Evolutionary conservation across 1,140 invertebrate genomes (phyloP), one percentile per base, ranked within the genome.

Genomic region (Caenorhabditis briggsae): DNA sequence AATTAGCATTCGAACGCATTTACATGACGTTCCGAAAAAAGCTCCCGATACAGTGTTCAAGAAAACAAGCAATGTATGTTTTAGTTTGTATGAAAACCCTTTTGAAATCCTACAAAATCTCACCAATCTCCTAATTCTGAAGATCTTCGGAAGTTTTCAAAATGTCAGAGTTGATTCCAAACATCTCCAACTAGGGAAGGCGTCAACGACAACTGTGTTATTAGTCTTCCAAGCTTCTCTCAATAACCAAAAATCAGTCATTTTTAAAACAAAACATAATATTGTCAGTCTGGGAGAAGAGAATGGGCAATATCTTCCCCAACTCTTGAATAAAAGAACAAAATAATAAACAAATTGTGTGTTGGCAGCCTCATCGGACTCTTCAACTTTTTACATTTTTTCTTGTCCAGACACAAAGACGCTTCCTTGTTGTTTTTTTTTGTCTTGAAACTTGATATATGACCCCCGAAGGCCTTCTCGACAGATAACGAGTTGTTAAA

Each of bases 281-380:
- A 70, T 8, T 70, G 64, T 70, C 64, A 18, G 64, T 33, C 33
- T n/a, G 16, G 9, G 6, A 16, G 14, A n/a, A 33, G 33, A 33
- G 33, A 33, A 33, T 33, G 33, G 33, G 33, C 33, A 33, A 33
- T 33, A 33, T 33, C 33, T 33, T 33, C 33, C 33, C 33, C 33
- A 33, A 33, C 33, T 33, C 33, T n/a, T 11, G 2, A 70, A n/a
- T 18, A 46, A 46, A 33, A 46, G 64, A 70, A 70, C 64, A 70
- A 70, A 70, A 70, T 70, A 70, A 78, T 78, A 78, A 78, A 78
- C 70, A 78, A 78, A 78, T 78, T 50, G 43, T 74, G 65, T 48
- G 18, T 74, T 9, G 58, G 18, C 14, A 9, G 8, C 58, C 6
- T 46, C 41, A n/a, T 53, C 70, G 64, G 41, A 46, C 64, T 41